Conservation (phyloP, 37 sponge, comb jelly and placozoan genomes). For the Chondrosia reniformis region DNA sequence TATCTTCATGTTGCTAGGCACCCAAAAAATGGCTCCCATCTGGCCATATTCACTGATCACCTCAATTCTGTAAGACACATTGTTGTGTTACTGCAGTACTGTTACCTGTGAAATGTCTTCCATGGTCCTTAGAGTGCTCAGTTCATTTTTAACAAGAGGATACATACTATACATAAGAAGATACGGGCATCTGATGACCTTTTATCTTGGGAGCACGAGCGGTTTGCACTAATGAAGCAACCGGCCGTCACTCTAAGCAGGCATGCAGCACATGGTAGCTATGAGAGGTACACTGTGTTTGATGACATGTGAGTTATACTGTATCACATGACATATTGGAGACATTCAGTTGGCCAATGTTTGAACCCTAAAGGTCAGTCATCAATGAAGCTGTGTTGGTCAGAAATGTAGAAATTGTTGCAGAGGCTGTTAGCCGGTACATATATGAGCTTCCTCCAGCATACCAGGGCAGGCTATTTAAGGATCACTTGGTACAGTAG, state of each 20-base stretch:
- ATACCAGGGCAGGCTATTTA: background rate
- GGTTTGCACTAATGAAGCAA: slow-evolving; percentile 78
- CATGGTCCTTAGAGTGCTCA: background rate
- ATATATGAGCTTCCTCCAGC: slow-evolving; percentile 59
- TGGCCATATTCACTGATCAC: background rate
- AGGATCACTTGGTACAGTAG: slow-evolving; percentile 1
- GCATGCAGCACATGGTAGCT: slow-evolving; percentile 27
- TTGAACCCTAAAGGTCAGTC: slow-evolving; percentile 26
- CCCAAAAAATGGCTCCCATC: slow-evolving; percentile 69
- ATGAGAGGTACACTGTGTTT: slow-evolving; percentile 63
- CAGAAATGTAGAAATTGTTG: slow-evolving; percentile 59
- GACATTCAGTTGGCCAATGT: no score
- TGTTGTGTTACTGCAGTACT: no score
- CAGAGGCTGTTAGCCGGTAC: slow-evolving; percentile 67
- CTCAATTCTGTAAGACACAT: background rate
- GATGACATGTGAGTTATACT: slow-evolving; percentile 40
- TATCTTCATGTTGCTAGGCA: slow-evolving; percentile 86
- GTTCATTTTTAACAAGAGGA: background rate
- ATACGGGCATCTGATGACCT: slow-evolving; percentile 80
- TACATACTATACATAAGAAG: slow-evolving; percentile 64
- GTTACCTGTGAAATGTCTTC: no score
- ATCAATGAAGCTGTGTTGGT: slow-evolving; percentile 31
- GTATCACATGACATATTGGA: no score
- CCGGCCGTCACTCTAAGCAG: slow-evolving; percentile 85
- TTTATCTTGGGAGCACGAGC: slow-evolving; percentile 92